These are phyloP conservation scores for Drosophila monieri DNA, from an alignment of 2,888 invertebrate genomes.

Conservation along the genomic window DNA sequence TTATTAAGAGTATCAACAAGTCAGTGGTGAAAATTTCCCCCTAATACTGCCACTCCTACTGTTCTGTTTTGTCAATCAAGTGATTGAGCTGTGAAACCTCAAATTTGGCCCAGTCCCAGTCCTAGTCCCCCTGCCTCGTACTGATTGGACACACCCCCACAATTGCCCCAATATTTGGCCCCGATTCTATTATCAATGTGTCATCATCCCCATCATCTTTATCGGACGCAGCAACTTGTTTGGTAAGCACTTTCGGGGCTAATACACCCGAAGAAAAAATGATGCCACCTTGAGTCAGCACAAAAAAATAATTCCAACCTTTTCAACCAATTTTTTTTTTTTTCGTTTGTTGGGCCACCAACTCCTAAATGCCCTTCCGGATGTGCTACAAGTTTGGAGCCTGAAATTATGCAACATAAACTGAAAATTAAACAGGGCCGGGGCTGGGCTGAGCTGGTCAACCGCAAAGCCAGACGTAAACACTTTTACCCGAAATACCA, in stretches of 20 bases:
- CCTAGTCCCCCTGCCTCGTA: neutral
- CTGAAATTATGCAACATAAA: constrained; percentile 76
- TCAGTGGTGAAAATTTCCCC: neutral
- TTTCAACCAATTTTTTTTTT: constrained; percentile 1
- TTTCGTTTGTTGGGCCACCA: neutral
- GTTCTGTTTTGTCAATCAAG: constrained; percentile 65
- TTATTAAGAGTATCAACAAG: constrained; percentile 2
- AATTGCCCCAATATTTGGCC: neutral
- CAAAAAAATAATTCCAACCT: constrained; percentile 35
- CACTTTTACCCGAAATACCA: constrained; percentile 54
- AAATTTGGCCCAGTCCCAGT: constrained; percentile 21
- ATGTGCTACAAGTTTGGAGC: constrained; percentile 22
- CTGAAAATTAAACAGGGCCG: constrained; percentile 75
- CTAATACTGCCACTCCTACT: constrained; percentile 1
- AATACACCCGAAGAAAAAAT: neutral
- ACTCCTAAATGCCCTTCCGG: neutral
- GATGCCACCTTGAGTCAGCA: constrained; percentile 58
- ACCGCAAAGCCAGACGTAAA: constrained; percentile 67
- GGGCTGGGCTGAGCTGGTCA: too few species aligned
- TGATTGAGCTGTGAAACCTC: constrained; percentile 63
- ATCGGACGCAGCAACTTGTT: constrained; percentile 30
- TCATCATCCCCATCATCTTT: constrained; percentile 54
- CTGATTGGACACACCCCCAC: neutral
- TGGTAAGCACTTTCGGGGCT: constrained; percentile 50
- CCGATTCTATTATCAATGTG: constrained; percentile 36